Evolutionary conservation across 2,113 vertebrate genomes (phyloP).

Genomic region (Gavialis gangeticus): DNA sequence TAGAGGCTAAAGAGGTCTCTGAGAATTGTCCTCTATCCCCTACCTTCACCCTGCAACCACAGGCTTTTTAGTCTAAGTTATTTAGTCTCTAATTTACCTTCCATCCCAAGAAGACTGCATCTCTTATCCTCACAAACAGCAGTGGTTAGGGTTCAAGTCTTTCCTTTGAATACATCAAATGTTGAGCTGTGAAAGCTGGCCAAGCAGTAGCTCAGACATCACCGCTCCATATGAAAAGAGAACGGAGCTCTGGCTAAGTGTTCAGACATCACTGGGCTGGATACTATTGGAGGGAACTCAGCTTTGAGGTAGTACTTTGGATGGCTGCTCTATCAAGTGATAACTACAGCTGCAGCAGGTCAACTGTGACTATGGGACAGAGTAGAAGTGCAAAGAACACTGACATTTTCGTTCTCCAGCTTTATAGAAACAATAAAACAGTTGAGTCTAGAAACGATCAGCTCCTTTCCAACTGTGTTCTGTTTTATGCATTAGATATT

Average conservation of each 20-base stretch:
- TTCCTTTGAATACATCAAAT: neutral
- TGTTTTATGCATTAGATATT: neutral
- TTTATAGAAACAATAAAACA: neutral
- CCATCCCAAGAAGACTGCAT: neutral
- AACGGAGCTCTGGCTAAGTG: neutral
- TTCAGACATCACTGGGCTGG: neutral
- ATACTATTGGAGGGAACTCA: neutral
- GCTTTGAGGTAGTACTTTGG: neutral
- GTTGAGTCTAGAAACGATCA: neutral
- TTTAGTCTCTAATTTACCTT: neutral
- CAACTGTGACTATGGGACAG: fast-evolving
- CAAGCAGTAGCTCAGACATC: neutral
- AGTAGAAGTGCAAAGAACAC: neutral
- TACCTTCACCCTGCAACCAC: no score
- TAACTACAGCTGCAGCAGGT: neutral
- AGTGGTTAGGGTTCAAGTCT: neutral
- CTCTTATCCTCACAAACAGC: neutral
- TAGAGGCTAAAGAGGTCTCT: no score
- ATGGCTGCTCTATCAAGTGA: neutral
- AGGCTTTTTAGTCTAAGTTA: no score
- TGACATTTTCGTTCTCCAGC: neutral
- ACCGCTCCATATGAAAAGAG: neutral
- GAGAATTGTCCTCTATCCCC: no score
- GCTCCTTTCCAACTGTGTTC: neutral
- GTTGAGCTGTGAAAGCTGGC: neutral